Conservation (phyloP, 2,888 invertebrate species). For the Pemphredon lugubris region DNA sequence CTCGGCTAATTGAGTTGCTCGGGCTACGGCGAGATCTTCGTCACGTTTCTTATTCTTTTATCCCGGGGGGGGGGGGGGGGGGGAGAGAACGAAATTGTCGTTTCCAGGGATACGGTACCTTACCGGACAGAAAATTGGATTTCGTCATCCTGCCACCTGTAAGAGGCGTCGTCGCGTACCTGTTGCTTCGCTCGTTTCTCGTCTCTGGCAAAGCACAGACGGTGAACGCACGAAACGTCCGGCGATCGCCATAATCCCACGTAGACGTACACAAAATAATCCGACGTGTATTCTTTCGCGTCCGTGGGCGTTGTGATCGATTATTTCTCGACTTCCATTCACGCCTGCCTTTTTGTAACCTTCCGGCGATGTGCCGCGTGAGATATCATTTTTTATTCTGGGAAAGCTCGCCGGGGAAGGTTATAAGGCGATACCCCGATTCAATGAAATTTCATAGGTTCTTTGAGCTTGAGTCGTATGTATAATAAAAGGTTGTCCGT, state of each 20-base stretch:
- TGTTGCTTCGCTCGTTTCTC: slow-evolving; percentile 29
- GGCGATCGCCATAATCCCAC: slow-evolving; percentile 33
- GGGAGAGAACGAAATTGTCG: slow-evolving; percentile 45
- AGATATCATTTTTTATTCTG: neutral
- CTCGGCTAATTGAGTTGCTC: slow-evolving; percentile 67
- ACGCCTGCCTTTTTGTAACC: slow-evolving; percentile 16
- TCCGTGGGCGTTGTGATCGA: slow-evolving; percentile 38
- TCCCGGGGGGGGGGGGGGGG: too few relatives aligned
- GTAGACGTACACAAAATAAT: slow-evolving; percentile 36
- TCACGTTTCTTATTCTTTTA: slow-evolving; percentile 41
- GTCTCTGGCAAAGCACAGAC: neutral
- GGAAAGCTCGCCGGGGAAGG: too few relatives aligned
- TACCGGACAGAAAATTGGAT: slow-evolving; percentile 50
- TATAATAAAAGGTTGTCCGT: too few relatives aligned
- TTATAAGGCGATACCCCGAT: too few relatives aligned
- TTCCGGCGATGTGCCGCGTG: neutral
- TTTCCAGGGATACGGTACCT: slow-evolving; percentile 45
- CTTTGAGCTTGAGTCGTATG: too few relatives aligned
- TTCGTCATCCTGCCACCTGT: slow-evolving; percentile 57
- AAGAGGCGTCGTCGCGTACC: slow-evolving; percentile 22
- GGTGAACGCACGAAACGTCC: slow-evolving; percentile 22
- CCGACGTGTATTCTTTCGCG: slow-evolving; percentile 30
- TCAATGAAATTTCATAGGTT: too few relatives aligned
- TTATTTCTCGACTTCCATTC: slow-evolving; percentile 43
- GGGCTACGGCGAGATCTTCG: slow-evolving; percentile 51